Conservation (phyloP, 2,888 invertebrate genomes). For the Eupeodes latifasciatus region DNA sequence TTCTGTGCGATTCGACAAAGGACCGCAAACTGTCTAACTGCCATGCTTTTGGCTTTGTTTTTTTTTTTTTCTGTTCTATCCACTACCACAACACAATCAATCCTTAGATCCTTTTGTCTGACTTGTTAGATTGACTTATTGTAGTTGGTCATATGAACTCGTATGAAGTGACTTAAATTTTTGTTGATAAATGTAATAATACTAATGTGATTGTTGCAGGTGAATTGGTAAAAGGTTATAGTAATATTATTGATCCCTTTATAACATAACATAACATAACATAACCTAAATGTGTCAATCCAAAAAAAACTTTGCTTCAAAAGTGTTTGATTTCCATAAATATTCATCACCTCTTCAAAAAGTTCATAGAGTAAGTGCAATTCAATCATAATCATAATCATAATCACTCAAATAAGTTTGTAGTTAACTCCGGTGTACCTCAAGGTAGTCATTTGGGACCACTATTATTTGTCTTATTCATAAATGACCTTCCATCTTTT, state of each 20-base stretch:
- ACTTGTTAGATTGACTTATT: neutral
- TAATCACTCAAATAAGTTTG: no score
- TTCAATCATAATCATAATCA: neutral
- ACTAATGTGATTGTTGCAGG: constrained; percentile 22
- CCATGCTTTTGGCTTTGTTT: constrained; percentile 22
- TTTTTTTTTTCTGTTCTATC: neutral
- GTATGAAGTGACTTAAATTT: neutral
- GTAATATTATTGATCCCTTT: neutral
- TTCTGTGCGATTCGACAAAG: constrained; percentile 38
- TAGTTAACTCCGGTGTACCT: no score
- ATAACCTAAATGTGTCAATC: constrained; percentile 10
- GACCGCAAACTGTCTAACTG: constrained; percentile 55
- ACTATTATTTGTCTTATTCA: no score
- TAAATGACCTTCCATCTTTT: no score
- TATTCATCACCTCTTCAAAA: constrained; percentile 41
- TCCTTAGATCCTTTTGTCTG: constrained; percentile 23
- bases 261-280: neutral
- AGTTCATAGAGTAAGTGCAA: constrained; percentile 21
- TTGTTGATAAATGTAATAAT: constrained; percentile 3
- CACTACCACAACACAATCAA: constrained; percentile 38
- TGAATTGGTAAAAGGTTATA: neutral
- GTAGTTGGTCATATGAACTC: neutral
- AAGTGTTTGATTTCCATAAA: constrained; percentile 25
- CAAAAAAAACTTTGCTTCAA: neutral
- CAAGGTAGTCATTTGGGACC: no score